Evolutionary conservation across 2,888 invertebrate species (phyloP).

Genomic region (Steromphala cineraria): DNA sequence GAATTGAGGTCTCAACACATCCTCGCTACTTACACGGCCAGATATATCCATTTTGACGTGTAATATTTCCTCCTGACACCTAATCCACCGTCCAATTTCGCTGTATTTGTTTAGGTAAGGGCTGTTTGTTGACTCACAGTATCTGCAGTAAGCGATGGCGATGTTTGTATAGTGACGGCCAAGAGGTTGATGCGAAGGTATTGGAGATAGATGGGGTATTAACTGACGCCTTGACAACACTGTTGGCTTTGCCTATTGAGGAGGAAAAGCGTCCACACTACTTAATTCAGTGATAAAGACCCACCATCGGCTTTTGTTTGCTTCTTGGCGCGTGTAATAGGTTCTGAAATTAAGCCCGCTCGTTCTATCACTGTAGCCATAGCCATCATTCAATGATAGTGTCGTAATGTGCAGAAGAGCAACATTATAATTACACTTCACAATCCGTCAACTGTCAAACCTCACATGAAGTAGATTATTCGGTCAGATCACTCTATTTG

Average conservation of each 20-base stretch:
- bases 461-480: too few species aligned
- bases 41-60: not conserved
- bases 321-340: not conserved
- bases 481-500: too few species aligned
- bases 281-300: not conserved
- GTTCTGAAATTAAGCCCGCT: not conserved
- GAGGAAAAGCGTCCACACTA: not conserved
- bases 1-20: not conserved
- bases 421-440: too few species aligned
- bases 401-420: too few species aligned
- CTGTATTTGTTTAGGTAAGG: slow-evolving; percentile 2
- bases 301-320: slow-evolving; percentile 1
- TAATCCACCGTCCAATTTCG: slow-evolving; percentile 7
- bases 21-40: not conserved
- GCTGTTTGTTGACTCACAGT: not conserved
- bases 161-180: not conserved
- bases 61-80: not conserved
- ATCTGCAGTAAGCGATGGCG: slow-evolving; percentile 3
- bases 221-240: not conserved
- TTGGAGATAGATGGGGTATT: not conserved
- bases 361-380: too few species aligned
- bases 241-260: slow-evolving; percentile 11
- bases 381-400: too few species aligned
- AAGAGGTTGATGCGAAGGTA: not conserved
- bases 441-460: too few species aligned